phyloP scores from a whole-genome alignment of 2,113 vertebrate species.

The Elanoides forficatus region DNA sequence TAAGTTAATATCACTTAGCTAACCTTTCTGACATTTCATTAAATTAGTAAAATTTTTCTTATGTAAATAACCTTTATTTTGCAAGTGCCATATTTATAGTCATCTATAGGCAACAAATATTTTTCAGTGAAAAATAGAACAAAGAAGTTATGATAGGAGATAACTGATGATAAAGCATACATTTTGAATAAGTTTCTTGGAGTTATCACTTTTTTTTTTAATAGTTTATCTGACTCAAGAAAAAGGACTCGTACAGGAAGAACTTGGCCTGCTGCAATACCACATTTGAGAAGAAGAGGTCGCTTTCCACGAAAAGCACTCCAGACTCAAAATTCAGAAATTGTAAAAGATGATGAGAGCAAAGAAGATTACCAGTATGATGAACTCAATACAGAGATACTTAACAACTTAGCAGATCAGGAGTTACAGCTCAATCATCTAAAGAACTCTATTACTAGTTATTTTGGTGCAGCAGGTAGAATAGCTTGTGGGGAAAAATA shows the following conservation, averaged over 20 bases:
- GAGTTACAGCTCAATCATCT: conserved; percentile 93
- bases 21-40: not conserved
- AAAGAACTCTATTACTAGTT: conserved; percentile 96
- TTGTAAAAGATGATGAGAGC: conserved; percentile 82
- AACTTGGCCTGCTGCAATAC: conserved; percentile 85
- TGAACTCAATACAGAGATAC: conserved; percentile 89
- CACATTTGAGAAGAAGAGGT: conserved; percentile 85
- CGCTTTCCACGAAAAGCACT: conserved; percentile 87
- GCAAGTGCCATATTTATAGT: not conserved
- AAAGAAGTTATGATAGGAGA: not conserved
- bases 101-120: not conserved
- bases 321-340: conserved; percentile 87
- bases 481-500: conserved; percentile 98
- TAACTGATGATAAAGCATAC: not conserved
- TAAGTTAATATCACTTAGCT: not conserved
- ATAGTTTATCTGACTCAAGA: conserved; percentile 82
- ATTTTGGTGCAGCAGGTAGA: conserved; percentile 95
- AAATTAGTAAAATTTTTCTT: not conserved
- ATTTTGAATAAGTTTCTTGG: not conserved
- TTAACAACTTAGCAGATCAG: conserved; percentile 90
- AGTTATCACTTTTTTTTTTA: not conserved
- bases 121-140: not conserved
- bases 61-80: not conserved
- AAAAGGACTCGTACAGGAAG: conserved; percentile 84
- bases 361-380: conserved; percentile 81